A percentile compares a stretch with the other conserved stretches of the same genome.
These are phyloP conservation scores for Paragorgia papillata DNA, from an alignment of 92 coral and sea anemone genomes.

Conservation along the genomic window DNA sequence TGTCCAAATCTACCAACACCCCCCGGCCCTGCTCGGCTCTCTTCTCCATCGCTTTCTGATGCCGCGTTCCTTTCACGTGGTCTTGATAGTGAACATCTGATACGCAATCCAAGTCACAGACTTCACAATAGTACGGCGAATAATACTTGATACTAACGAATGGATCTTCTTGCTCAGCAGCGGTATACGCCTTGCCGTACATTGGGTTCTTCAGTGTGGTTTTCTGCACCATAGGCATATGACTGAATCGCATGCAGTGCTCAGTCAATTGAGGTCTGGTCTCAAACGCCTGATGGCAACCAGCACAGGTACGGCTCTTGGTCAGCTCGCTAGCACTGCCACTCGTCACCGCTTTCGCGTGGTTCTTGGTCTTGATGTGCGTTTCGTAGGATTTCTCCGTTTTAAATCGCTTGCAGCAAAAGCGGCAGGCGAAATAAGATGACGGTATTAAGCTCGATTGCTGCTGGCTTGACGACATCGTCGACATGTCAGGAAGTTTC, in stretches of 20 bases:
- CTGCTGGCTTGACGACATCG: slow-evolving; percentile 30
- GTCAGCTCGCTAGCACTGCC: slow-evolving; percentile 43
- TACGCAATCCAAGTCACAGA: slow-evolving; percentile 51
- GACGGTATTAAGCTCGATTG: slow-evolving; percentile 32
- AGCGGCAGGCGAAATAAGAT: slow-evolving; percentile 47
- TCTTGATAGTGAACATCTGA: slow-evolving; percentile 34
- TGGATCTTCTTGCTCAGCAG: slow-evolving; percentile 38
- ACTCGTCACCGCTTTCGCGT: slow-evolving; percentile 41
- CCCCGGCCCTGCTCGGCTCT: slow-evolving; percentile 42
- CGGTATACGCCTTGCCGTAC: slow-evolving; percentile 36
- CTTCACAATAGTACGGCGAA: slow-evolving; percentile 56
- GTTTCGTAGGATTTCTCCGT: slow-evolving; percentile 37
- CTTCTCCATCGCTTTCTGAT: slow-evolving; percentile 51
- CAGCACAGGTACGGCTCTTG: slow-evolving; percentile 45
- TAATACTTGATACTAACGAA: slow-evolving; percentile 53
- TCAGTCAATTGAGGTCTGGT: slow-evolving; percentile 38
- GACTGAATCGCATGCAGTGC: slow-evolving; percentile 49
- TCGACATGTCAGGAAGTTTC: not conserved
- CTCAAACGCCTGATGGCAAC: slow-evolving; percentile 47
- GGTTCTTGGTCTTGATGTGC: slow-evolving; percentile 52
- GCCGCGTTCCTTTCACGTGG: slow-evolving; percentile 51
- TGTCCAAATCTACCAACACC: slow-evolving; percentile 33
- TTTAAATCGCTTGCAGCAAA: slow-evolving; percentile 59
- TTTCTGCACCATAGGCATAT: slow-evolving; percentile 45
- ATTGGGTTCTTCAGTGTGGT: slow-evolving; percentile 6